Conservation (phyloP, 2,113 vertebrate genomes). For the Smithornis capensis region DNA sequence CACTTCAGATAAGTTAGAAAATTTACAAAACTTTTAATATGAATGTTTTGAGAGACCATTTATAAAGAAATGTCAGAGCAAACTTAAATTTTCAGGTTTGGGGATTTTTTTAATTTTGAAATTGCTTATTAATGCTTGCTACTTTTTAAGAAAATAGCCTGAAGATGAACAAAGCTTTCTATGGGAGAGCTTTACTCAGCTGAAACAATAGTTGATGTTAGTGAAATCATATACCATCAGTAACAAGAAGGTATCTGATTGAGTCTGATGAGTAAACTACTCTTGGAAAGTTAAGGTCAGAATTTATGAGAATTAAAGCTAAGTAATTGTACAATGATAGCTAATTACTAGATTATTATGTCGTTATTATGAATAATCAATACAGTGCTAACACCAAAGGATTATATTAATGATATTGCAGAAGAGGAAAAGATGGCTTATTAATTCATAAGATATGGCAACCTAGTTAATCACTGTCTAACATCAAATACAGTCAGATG, state of each 20-base stretch:
- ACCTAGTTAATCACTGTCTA: background rate
- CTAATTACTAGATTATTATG: background rate
- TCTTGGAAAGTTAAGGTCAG: background rate
- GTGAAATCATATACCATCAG: background rate
- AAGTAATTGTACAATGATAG: background rate
- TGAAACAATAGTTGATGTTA: background rate
- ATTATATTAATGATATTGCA: background rate
- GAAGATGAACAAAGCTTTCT: background rate
- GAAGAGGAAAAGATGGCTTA: background rate
- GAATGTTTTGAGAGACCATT: background rate
- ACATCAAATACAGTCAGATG: background rate
- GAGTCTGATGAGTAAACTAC: background rate
- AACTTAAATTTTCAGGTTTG: background rate
- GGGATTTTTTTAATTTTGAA: background rate
- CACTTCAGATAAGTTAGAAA: background rate
- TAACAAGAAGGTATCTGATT: background rate
- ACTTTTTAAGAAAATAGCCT: background rate
- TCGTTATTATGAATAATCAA: background rate
- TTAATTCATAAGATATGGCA: background rate
- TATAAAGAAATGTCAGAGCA: background rate
- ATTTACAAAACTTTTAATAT: background rate
- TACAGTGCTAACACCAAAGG: background rate
- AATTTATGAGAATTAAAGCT: background rate
- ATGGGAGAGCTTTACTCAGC: background rate
- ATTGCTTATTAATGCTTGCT: background rate